Conservation (phyloP, 1,140 invertebrate genomes). For the Lordiphosa stackelbergi region DNA sequence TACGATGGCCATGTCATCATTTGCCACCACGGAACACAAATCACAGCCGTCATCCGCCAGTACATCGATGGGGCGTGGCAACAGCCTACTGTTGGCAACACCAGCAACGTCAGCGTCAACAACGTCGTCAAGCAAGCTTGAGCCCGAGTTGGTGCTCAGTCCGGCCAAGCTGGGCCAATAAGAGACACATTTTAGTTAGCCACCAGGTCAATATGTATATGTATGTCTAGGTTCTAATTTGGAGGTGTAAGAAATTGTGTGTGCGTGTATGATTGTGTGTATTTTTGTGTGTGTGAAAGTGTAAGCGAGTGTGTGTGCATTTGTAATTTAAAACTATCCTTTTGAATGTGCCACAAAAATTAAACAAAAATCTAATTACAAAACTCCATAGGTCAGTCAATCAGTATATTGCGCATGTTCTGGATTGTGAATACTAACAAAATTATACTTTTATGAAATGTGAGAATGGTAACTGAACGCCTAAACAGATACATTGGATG, state of each 20-base stretch:
- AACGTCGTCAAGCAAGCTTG: slow-evolving; percentile 51
- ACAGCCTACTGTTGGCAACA: slow-evolving; percentile 18
- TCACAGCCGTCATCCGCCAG: slow-evolving; percentile 64
- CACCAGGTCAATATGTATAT: slow-evolving; percentile 25
- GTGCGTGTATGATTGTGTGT: background rate
- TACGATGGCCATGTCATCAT: slow-evolving; percentile 28
- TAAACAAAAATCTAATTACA: slow-evolving; percentile 17
- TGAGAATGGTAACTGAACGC: too few relatives aligned
- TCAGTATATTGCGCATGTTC: slow-evolving; percentile 28
- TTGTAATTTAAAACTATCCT: slow-evolving; percentile 42
- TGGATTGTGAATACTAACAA: slow-evolving; percentile 6
- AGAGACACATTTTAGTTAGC: slow-evolving; percentile 64
- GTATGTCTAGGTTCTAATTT: slow-evolving; percentile 8
- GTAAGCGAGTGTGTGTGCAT: slow-evolving; percentile 9
- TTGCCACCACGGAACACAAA: slow-evolving; percentile 39
- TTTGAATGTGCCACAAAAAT: slow-evolving; percentile 68
- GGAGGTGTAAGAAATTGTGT: background rate
- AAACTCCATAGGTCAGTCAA: slow-evolving; percentile 6
- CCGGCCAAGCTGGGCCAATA: slow-evolving; percentile 76
- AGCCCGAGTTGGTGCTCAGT: slow-evolving; percentile 75
- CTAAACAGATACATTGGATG: too few relatives aligned
- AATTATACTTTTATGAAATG: background rate
- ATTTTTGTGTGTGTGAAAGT: slow-evolving; percentile 26
- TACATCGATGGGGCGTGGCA: slow-evolving; percentile 45
- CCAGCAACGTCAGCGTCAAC: slow-evolving; percentile 9